phyloP scores from a whole-genome alignment of 2,888 invertebrate genomes.

The Caenorhabditis sp. region DNA sequence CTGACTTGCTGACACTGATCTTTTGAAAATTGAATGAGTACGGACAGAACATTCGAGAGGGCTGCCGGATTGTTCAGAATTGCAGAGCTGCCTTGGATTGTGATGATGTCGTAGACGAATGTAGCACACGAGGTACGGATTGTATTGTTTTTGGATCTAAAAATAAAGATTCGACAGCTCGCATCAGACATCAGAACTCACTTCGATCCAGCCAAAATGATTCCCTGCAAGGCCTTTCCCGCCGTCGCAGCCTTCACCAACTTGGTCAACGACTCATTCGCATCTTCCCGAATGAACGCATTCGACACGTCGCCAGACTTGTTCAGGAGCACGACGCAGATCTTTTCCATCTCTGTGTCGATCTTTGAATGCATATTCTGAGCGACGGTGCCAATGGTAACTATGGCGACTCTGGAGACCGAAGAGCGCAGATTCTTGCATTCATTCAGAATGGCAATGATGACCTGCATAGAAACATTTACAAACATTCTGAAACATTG shows the following conservation, averaged over 20 bases:
- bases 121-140: slow-evolving; percentile 91
- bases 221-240: slow-evolving; percentile 83
- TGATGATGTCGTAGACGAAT: slow-evolving; percentile 87
- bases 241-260: slow-evolving; percentile 90
- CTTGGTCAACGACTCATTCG: slow-evolving; percentile 89
- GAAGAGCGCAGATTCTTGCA: slow-evolving; percentile 92
- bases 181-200: slow-evolving; percentile 25
- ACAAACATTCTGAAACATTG: neutral
- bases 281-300: slow-evolving; percentile 93
- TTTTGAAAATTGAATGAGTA: slow-evolving; percentile 64
- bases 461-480: slow-evolving; percentile 54
- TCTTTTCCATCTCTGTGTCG: slow-evolving; percentile 85
- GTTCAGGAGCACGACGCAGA: slow-evolving; percentile 70
- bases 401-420: slow-evolving; percentile 92
- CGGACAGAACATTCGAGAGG: slow-evolving; percentile 57
- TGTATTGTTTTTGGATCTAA: slow-evolving; percentile 90
- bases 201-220: slow-evolving; percentile 83
- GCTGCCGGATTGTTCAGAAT: slow-evolving; percentile 62
- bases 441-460: slow-evolving; percentile 68
- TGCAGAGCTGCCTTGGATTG: slow-evolving; percentile 89
- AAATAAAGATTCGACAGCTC: neutral
- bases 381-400: slow-evolving; percentile 90
- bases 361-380: slow-evolving; percentile 85
- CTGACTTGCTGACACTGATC: slow-evolving; percentile 71
- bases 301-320: slow-evolving; percentile 90